Conservation (phyloP, 2,888 invertebrate genomes). For the Agrotis ipsilon region DNA sequence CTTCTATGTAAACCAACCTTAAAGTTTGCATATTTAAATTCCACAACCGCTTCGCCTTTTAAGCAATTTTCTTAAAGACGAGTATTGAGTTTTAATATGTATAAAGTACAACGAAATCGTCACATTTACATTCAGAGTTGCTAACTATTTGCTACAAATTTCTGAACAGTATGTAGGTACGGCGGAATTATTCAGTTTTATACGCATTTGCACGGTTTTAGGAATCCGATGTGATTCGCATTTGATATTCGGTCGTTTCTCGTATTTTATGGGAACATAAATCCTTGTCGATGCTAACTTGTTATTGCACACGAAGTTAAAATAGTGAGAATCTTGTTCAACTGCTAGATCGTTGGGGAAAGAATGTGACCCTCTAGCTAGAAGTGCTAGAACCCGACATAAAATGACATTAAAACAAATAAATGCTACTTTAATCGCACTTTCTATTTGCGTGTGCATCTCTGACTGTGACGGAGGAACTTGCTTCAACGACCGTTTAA, state of each 20-base stretch:
- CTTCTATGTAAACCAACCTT: conserved; percentile 45
- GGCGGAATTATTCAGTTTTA: conserved; percentile 56
- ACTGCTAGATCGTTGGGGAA: conserved; percentile 1
- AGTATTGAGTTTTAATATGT: conserved; percentile 69
- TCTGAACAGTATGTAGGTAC: conserved; percentile 47
- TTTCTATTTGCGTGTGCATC: conserved; percentile 52
- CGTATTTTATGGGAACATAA: conserved; percentile 52
- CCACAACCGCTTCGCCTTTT: conserved; percentile 55
- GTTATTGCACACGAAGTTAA: conserved; percentile 22
- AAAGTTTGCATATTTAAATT: conserved; percentile 54
- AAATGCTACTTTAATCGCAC: conserved; percentile 55
- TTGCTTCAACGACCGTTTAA: conserved; percentile 9
- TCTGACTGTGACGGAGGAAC: conserved; percentile 12
- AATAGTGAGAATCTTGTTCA: conserved; percentile 11
- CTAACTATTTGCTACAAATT: conserved; percentile 68
- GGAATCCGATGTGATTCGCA: conserved; percentile 67
- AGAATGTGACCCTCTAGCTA: neutral
- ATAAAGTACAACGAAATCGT: conserved; percentile 67
- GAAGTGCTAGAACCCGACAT: conserved; percentile 30
- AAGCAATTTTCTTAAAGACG: conserved; percentile 67
- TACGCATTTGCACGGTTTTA: conserved; percentile 64
- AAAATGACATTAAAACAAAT: conserved; percentile 42
- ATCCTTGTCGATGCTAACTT: conserved; percentile 45
- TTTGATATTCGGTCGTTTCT: conserved; percentile 55
- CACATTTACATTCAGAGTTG: conserved; percentile 71